A percentile compares a stretch with the other conserved stretches of the same genome.
These are phyloP conservation scores for Drosophila tropicalis DNA, from an alignment of 1,140 invertebrate genomes.

Conservation along the genomic window DNA sequence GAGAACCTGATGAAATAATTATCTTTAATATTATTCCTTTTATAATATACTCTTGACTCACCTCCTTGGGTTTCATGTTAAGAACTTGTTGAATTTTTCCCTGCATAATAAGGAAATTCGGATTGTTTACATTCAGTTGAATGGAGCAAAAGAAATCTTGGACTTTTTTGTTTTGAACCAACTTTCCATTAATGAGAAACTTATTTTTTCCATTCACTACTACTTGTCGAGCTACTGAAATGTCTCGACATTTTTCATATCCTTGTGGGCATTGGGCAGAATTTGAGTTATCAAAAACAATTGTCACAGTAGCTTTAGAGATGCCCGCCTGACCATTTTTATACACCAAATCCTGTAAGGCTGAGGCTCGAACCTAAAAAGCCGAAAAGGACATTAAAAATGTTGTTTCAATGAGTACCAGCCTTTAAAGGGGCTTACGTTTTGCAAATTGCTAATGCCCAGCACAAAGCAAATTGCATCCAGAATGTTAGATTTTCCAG, in stretches of 20 bases:
- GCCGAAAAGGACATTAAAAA: background rate
- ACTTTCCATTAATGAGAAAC: slow-evolving; percentile 97
- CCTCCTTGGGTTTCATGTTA: slow-evolving; percentile 99
- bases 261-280: slow-evolving; percentile 93
- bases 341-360: slow-evolving; percentile 97
- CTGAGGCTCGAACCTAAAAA: slow-evolving; percentile 92
- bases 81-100: slow-evolving; percentile 99
- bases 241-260: slow-evolving; percentile 96
- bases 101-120: slow-evolving; percentile 99
- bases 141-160: slow-evolving; percentile 98
- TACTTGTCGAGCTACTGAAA: slow-evolving; percentile 95
- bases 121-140: slow-evolving; percentile 99
- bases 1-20: slow-evolving; percentile 87
- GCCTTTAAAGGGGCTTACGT: slow-evolving; percentile 86
- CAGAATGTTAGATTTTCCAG: slow-evolving; percentile 99
- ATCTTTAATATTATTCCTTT: background rate
- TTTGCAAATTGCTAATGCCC: slow-evolving; percentile 96
- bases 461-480: slow-evolving; percentile 99
- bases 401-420: background rate
- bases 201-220: slow-evolving; percentile 94
- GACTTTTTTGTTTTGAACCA: slow-evolving; percentile 94
- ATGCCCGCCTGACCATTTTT: slow-evolving; percentile 98
- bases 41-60: slow-evolving; percentile 75
- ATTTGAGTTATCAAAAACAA: slow-evolving; percentile 97
- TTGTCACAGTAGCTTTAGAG: slow-evolving; percentile 97